These are phyloP conservation scores for Botia almorhae DNA, from an alignment of 2,797 vertebrate species.

Conservation along the genomic window DNA sequence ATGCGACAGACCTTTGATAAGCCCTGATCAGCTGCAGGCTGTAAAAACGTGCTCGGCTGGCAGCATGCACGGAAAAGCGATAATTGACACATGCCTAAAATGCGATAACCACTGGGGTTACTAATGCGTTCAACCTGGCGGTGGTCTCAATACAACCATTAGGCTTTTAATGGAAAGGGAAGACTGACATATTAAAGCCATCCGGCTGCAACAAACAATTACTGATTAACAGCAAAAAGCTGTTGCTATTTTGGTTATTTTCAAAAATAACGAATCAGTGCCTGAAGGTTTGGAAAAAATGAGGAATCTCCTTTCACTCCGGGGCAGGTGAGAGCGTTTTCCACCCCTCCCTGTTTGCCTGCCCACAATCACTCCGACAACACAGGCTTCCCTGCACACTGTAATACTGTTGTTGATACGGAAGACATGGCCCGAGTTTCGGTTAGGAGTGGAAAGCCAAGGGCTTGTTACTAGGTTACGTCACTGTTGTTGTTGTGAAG, in stretches of 20 bases:
- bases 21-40: constrained; percentile 63
- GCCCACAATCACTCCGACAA: constrained; percentile 70
- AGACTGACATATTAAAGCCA: constrained; percentile 70
- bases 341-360: constrained; percentile 70
- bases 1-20: constrained; percentile 29
- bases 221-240: constrained; percentile 62
- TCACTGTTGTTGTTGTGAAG: constrained; percentile 81
- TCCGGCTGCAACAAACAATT: too few relatives aligned
- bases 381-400: constrained; percentile 72
- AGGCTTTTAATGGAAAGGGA: constrained; percentile 81
- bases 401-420: constrained; percentile 73
- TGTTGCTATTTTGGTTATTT: constrained; percentile 59
- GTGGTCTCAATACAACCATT: constrained; percentile 77
- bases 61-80: constrained; percentile 66
- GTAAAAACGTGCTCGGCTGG: constrained; percentile 67
- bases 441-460: constrained; percentile 74
- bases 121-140: constrained; percentile 79
- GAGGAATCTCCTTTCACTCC: constrained; percentile 72
- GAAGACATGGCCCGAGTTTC: constrained; percentile 80
- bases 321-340: constrained; percentile 77
- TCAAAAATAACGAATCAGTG: constrained; percentile 74
- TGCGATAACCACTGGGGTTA: constrained; percentile 74
- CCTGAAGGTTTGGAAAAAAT: constrained; percentile 79
- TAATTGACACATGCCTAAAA: constrained; percentile 80
- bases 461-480: constrained; percentile 83